Percentiles rank a stretch among this genome's conserved stretches.
Evolutionary conservation across 2,797 vertebrate species (phyloP).

Genomic region (Betta splendens): DNA sequence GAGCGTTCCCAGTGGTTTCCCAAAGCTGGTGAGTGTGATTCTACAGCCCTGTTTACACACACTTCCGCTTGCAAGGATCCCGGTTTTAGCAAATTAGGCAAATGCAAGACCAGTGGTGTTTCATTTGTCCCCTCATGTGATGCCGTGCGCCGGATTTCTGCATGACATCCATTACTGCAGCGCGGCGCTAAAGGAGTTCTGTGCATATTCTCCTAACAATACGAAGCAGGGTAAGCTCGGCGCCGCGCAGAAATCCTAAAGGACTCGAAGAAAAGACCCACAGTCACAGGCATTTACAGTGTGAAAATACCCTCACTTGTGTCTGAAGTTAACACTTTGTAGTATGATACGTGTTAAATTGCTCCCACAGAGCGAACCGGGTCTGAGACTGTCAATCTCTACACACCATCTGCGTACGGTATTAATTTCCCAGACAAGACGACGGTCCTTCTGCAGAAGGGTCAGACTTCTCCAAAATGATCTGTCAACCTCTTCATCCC

Average conservation of each 20-base stretch:
- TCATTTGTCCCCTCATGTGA: constrained; percentile 28
- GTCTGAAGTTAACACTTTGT: constrained; percentile 79
- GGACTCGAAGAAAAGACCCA: constrained; percentile 69
- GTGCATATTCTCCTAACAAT: constrained; percentile 69
- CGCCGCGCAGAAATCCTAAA: constrained; percentile 70
- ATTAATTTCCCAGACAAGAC: constrained; percentile 75
- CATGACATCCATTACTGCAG: constrained; percentile 18
- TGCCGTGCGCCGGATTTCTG: constrained; percentile 22
- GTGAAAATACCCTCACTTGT: constrained; percentile 71
- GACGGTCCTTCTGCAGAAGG: constrained; percentile 68
- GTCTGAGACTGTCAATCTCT: constrained; percentile 71
- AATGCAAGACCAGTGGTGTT: constrained; percentile 31
- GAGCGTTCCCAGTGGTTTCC: constrained; percentile 57
- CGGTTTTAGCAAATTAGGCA: constrained; percentile 46
- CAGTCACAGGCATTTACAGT: constrained; percentile 77
- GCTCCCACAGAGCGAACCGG: constrained; percentile 66
- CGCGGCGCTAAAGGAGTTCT: constrained; percentile 53
- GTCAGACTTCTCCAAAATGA: constrained; percentile 82
- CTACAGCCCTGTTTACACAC: constrained; percentile 47
- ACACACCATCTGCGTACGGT: constrained; percentile 74
- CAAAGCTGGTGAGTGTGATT: constrained; percentile 8
- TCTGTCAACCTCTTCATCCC: constrained; percentile 83
- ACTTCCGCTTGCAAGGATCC: constrained; percentile 28
- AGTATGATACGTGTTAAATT: constrained; percentile 76
- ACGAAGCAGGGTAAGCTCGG: constrained; percentile 54